These are phyloP conservation scores for Loriculus beryllinus DNA, from an alignment of 2,797 vertebrate species.

Conservation along the genomic window DNA sequence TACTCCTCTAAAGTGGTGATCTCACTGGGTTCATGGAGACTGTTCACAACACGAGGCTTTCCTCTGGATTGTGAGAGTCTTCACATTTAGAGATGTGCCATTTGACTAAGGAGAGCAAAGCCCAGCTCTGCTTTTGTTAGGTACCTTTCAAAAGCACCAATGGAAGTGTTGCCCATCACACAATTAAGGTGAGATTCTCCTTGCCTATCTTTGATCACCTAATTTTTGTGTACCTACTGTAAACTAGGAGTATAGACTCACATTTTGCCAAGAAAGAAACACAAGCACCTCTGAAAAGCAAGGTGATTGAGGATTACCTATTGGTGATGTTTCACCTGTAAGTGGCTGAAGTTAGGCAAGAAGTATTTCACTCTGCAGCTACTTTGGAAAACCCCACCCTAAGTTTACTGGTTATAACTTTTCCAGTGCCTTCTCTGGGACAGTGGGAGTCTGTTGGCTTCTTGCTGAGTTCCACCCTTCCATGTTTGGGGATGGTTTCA, in stretches of 20 bases:
- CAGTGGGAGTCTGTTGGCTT: not conserved
- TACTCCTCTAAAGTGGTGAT: not conserved
- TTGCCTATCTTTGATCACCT: not conserved
- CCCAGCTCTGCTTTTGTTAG: not conserved
- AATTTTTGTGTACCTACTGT: not conserved
- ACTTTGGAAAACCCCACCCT: not conserved
- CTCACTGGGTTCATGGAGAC: not conserved
- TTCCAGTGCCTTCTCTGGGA: fast-evolving
- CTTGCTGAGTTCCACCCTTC: not conserved
- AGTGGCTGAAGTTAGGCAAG: not conserved
- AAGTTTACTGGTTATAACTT: not conserved
- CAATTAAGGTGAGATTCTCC: not conserved
- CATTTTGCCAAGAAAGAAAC: not conserved
- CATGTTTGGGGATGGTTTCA: not conserved
- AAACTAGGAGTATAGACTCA: not conserved
- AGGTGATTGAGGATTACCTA: fast-evolving
- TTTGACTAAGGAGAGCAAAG: not conserved
- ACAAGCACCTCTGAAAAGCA: not conserved
- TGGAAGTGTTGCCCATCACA: not conserved
- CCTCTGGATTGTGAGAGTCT: not conserved
- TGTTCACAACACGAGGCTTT: not conserved
- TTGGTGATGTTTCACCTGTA: not conserved
- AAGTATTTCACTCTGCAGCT: not conserved
- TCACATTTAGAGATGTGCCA: fast-evolving
- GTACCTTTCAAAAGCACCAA: not conserved